Conservation (phyloP, 2,113 vertebrate species). For the Empidonax traillii region DNA sequence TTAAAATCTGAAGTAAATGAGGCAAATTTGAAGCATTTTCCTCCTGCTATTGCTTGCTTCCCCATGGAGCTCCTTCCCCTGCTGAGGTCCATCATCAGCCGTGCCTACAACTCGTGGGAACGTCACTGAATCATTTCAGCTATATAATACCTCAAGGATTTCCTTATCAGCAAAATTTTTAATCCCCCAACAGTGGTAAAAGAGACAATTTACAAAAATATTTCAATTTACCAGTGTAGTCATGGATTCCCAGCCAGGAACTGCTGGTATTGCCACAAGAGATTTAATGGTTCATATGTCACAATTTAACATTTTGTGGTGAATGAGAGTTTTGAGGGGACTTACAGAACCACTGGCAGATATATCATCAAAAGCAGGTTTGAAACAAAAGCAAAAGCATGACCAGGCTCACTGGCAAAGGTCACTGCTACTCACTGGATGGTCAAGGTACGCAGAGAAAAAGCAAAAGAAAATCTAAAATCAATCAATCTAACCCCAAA, state of each 20-base stretch:
- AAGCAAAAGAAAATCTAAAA: neutral
- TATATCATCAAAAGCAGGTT: too few species aligned
- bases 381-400: neutral
- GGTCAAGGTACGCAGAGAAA: neutral
- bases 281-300: neutral
- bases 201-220: neutral
- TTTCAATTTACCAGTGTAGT: neutral
- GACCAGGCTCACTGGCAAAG: neutral
- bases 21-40: neutral
- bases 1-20: neutral
- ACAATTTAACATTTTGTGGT: neutral
- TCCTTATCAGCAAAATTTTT: neutral
- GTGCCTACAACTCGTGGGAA: neutral
- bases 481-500: neutral
- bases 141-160: neutral
- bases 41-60: neutral
- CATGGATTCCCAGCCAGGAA: neutral
- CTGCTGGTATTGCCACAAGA: neutral
- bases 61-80: neutral
- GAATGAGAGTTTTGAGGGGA: too few species aligned
- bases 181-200: neutral
- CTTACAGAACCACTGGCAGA: too few species aligned
- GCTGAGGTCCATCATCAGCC: neutral
- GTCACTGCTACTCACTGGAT: neutral
- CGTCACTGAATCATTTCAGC: neutral